Conservation (phyloP, 2,888 invertebrate genomes). For the Autographa pulchrina region DNA sequence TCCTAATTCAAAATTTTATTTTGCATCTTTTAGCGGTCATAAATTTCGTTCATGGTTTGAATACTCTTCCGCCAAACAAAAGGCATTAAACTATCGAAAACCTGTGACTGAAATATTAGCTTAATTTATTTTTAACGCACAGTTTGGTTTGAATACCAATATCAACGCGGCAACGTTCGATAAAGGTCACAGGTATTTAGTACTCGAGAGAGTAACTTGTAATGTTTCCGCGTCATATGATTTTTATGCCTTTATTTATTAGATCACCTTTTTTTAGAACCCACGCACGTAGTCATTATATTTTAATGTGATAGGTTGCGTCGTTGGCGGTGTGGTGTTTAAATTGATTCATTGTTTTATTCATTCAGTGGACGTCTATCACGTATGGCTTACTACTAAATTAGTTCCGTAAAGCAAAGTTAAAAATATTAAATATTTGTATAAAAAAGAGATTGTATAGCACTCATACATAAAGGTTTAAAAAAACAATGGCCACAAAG, state of each 20-base stretch:
- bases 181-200: constrained; percentile 36
- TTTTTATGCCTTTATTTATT: constrained; percentile 13
- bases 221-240: constrained; percentile 33
- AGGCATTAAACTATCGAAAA: constrained; percentile 22
- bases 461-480: no score
- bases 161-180: constrained; percentile 3
- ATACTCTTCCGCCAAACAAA: constrained; percentile 22
- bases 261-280: constrained; percentile 23
- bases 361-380: not conserved
- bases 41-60: constrained; percentile 26
- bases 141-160: constrained; percentile 31
- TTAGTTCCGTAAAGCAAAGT: no score
- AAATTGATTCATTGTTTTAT: constrained; percentile 3
- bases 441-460: no score
- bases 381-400: not conserved
- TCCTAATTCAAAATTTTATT: constrained; percentile 32
- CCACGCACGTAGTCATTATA: constrained; percentile 9
- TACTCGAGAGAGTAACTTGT: constrained; percentile 11
- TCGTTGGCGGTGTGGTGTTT: not conserved
- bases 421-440: no score
- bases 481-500: no score
- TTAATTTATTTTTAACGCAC: constrained; percentile 19
- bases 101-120: constrained; percentile 26
- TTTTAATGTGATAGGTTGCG: constrained; percentile 1
- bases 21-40: constrained; percentile 39